phyloP scores from a whole-genome alignment of 2,888 invertebrate genomes.

The Ochropleura leucogaster region DNA sequence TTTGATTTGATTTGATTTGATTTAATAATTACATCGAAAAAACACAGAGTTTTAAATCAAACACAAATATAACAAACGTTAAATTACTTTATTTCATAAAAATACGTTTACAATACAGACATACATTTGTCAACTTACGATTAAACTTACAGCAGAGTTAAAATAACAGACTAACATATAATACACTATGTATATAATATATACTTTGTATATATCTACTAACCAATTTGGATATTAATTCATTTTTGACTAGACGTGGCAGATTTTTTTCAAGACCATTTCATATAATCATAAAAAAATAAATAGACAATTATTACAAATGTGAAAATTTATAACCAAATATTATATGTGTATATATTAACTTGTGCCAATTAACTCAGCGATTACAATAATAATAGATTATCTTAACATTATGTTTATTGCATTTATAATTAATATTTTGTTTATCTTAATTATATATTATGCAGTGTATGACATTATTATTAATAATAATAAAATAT shows the following conservation, averaged over 20 bases:
- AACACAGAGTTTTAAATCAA: constrained; percentile 34
- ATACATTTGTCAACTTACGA: constrained; percentile 53
- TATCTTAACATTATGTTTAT: constrained; percentile 21
- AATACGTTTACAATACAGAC: constrained; percentile 64
- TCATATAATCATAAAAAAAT: constrained; percentile 34
- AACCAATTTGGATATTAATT: constrained; percentile 39
- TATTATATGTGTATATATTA: constrained; percentile 1
- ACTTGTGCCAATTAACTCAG: constrained; percentile 37
- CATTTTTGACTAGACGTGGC: constrained; percentile 56
- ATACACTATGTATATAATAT: constrained; percentile 22
- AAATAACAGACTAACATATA: constrained; percentile 29
- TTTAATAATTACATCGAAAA: neutral
- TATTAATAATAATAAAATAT: constrained; percentile 38
- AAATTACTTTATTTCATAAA: constrained; percentile 69
- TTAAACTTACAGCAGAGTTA: constrained; percentile 46
- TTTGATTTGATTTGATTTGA: too few relatives aligned
- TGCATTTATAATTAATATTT: constrained; percentile 27
- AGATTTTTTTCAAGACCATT: neutral
- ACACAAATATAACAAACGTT: constrained; percentile 53
- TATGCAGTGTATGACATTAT: constrained; percentile 42
- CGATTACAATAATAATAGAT: constrained; percentile 17
- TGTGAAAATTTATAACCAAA: constrained; percentile 21
- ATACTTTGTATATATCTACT: constrained; percentile 37
- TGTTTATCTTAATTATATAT: constrained; percentile 41
- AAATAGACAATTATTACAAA: constrained; percentile 3